phyloP scores from a whole-genome alignment of 2,113 vertebrate genomes.

The Oreotragus oreotragus region DNA sequence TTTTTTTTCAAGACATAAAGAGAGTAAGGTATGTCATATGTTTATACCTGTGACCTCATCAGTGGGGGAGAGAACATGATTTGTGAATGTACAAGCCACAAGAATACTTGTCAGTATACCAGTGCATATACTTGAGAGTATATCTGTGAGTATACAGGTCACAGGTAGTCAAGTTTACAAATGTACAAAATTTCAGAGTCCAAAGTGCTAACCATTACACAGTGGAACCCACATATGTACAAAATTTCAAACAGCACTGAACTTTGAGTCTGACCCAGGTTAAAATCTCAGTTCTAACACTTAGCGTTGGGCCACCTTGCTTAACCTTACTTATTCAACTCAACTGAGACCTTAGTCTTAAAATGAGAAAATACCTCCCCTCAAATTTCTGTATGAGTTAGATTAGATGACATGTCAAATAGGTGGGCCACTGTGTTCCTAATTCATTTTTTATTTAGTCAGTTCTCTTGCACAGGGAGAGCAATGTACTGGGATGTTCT shows the following conservation, averaged over 20 bases:
- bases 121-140: neutral
- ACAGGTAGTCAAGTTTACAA: neutral
- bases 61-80: too few species aligned
- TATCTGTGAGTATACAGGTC: neutral
- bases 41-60: neutral
- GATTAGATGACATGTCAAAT: neutral
- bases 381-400: neutral
- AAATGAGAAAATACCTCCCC: neutral
- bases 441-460: neutral
- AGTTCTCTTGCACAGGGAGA: neutral
- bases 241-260: neutral
- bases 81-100: neutral
- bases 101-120: neutral
- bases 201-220: neutral
- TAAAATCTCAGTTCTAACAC: neutral
- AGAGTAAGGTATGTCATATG: neutral
- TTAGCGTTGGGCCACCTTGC: neutral
- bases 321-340: neutral
- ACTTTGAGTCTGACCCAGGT: neutral
- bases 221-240: neutral
- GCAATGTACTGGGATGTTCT: neutral
- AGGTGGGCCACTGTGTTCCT: neutral
- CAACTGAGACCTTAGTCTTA: neutral
- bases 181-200: neutral
- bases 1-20: neutral